phyloP scores from a whole-genome alignment of 2,113 vertebrate genomes.

The Pomatostomus ruficeps region DNA sequence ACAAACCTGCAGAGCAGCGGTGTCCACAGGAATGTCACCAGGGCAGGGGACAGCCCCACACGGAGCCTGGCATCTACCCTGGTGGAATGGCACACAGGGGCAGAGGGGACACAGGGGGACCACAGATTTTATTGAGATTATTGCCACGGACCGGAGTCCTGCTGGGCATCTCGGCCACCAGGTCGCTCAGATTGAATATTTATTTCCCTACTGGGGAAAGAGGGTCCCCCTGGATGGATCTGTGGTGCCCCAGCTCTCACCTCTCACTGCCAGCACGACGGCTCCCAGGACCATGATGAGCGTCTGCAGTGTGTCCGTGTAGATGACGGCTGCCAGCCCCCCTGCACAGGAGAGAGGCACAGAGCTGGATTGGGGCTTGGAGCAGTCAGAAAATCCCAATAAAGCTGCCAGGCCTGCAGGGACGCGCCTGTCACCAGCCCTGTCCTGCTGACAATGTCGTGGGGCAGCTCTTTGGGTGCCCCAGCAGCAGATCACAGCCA shows the following conservation, averaged over 20 bases:
- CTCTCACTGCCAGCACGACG: conserved; percentile 80
- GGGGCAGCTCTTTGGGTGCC: background rate
- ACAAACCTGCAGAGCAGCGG: rapidly evolving
- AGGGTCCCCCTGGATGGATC: background rate
- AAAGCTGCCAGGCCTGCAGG: background rate
- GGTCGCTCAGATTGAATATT: background rate
- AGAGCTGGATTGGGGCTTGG: rapidly evolving
- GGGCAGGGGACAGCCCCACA: background rate
- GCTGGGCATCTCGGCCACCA: background rate
- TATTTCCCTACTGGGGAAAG: background rate
- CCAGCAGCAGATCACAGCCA: background rate
- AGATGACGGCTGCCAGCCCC: conserved; percentile 87
- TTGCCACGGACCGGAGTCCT: background rate
- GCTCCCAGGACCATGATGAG: conserved; percentile 88
- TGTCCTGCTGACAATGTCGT: rapidly evolving
- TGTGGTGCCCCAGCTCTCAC: conserved; percentile 52
- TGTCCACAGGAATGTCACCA: background rate
- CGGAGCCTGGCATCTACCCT: background rate
- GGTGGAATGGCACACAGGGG: background rate
- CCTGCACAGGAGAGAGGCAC: conserved; percentile 63
- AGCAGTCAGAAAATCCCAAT: background rate
- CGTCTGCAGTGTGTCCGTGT: conserved; percentile 86
- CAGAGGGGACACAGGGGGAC: background rate
- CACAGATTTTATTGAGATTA: background rate
- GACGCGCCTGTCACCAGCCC: background rate